These are phyloP conservation scores for Bagarius yarrelli DNA, from an alignment of 2,113 vertebrate genomes.

Conservation along the genomic window DNA sequence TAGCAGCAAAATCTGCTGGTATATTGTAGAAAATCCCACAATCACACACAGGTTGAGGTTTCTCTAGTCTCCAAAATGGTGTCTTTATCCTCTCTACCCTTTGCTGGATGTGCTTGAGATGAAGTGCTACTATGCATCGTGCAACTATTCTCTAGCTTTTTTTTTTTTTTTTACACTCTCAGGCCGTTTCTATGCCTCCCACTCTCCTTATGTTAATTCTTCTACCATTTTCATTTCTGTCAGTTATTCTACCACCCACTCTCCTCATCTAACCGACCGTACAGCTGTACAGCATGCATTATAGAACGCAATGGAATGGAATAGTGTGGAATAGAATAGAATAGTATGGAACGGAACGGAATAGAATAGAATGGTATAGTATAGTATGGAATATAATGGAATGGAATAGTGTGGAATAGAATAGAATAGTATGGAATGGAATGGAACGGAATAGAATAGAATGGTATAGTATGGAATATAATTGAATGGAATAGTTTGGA, in stretches of 20 bases:
- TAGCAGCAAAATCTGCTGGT: constrained; percentile 9
- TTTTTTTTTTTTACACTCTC: not conserved
- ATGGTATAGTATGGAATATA: no score
- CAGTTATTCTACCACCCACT: not conserved
- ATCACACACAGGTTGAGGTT: not conserved
- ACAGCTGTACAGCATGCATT: not conserved
- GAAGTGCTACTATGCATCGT: not conserved
- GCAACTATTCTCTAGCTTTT: not conserved
- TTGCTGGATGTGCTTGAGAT: not conserved
- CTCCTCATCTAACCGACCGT: not conserved
- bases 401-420: no score
- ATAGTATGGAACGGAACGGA: no score
- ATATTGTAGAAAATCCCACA: constrained; percentile 1
- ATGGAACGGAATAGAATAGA: no score
- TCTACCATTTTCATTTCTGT: constrained; percentile 15
- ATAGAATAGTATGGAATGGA: no score
- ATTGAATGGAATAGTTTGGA: no score
- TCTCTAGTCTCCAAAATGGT: not conserved
- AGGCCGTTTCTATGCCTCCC: constrained; percentile 5
- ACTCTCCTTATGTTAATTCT: constrained; percentile 9
- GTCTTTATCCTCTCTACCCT: not conserved
- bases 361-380: no score
- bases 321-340: no score
- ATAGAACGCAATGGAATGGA: no score
- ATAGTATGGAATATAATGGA: no score